Evolutionary conservation across 2,797 vertebrate species (phyloP).

Genomic region (Poeciliopsis turneri): DNA sequence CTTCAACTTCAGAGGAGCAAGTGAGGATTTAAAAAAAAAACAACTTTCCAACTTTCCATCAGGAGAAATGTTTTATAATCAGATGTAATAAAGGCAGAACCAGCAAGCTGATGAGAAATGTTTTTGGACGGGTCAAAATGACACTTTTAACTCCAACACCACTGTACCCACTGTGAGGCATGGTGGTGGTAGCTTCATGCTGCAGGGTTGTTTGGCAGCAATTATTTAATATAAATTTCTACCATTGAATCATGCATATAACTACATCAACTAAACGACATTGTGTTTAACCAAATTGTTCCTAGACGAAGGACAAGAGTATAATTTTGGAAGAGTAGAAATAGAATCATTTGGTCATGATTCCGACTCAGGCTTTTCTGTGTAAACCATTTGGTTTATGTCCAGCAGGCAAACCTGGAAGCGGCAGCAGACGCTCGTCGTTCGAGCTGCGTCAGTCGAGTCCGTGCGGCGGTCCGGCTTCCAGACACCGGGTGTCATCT

Average conservation of each 20-base stretch:
- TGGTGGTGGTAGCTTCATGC: not conserved
- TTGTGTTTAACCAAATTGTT: not conserved
- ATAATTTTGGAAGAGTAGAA: not conserved
- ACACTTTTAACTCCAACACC: not conserved
- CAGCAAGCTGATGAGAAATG: not conserved
- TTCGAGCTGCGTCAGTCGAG: constrained; percentile 22
- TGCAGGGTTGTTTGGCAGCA: not conserved
- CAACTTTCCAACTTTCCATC: not conserved
- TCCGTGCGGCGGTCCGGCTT: constrained; percentile 15
- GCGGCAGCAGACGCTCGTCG: constrained; percentile 39
- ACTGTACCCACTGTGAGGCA: not conserved
- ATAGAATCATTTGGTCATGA: not conserved
- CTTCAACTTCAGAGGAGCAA: constrained; percentile 73
- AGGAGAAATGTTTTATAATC: not conserved
- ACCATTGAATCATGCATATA: not conserved
- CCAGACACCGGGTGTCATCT: constrained; percentile 57
- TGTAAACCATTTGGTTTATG: not conserved
- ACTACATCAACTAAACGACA: not conserved
- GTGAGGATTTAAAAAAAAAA: constrained; percentile 24
- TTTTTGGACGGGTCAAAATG: not conserved
- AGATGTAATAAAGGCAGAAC: not conserved
- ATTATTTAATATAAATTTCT: not conserved
- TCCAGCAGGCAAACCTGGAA: constrained; percentile 41
- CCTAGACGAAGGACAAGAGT: not conserved
- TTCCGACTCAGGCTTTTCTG: not conserved